phyloP scores from a whole-genome alignment of 2,797 vertebrate genomes.

The Anguilla megastoma region DNA sequence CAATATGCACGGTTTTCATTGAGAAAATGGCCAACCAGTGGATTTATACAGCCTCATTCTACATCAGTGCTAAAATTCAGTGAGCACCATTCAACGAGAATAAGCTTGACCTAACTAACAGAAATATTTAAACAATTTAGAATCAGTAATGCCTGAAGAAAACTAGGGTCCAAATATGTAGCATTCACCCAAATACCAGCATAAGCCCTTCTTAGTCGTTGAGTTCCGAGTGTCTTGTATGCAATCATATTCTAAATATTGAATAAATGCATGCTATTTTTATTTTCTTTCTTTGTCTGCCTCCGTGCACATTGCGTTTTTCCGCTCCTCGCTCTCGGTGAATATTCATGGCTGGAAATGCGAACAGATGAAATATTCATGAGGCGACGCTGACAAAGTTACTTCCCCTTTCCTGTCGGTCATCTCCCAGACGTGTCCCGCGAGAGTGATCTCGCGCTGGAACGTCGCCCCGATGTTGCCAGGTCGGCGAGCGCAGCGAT shows the following conservation, averaged over 20 bases:
- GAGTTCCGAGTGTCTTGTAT: not conserved
- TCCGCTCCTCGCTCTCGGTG: not conserved
- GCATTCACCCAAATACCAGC: not conserved
- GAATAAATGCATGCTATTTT: not conserved
- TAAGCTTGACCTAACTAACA: not conserved
- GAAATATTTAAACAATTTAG: not conserved
- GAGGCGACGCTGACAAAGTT: not conserved
- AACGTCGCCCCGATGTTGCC: not conserved
- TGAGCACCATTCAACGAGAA: not conserved
- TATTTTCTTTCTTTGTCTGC: not conserved
- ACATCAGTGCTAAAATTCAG: not conserved
- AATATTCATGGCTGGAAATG: conserved; percentile 1
- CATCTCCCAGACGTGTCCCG: not conserved
- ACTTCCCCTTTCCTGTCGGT: not conserved
- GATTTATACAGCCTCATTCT: not conserved
- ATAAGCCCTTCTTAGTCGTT: not conserved
- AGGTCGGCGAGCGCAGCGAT: not conserved
- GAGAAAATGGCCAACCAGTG: not conserved
- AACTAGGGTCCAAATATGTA: not conserved
- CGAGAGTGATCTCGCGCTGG: not conserved
- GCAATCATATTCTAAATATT: not conserved
- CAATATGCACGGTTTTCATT: not conserved
- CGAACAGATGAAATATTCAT: conserved; percentile 14
- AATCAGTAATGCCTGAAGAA: not conserved
- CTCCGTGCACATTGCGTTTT: not conserved